Base-by-base conservation (phyloP, 2,113 vertebrate species). In the Cheilinus undulatus region DNA sequence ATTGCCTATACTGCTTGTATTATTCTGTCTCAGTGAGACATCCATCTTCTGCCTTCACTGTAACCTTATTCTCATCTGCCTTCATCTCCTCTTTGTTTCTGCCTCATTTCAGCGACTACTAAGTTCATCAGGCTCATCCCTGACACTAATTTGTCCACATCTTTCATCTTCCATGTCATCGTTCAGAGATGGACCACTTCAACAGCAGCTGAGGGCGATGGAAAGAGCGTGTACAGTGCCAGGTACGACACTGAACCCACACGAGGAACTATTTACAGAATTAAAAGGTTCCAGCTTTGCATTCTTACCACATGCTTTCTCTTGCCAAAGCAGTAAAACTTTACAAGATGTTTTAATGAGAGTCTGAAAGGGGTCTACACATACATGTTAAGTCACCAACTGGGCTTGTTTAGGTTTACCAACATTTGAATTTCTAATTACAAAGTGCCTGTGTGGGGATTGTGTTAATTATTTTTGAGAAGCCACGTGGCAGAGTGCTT, bases 401-500 rank as follows among this genome's bases (percentile, higher is more conserved):
- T 67, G 28, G 43, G 51, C 11, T 72, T 43, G 13, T 85, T 61
- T 59, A 62, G 17, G 14, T 78, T 59, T 26, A 53, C 30, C 53
- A 58, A 45, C 42, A 61, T 27, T 7, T 68, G 23, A 24, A 48
- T 52, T 57, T 68, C 3, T 38, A 62, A 62, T 74, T 50, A 60
- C 45, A 48, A 28, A 20, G 48, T 36, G 57, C 34, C 32, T 30
- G 49, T 7, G 26, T 10, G 32, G 23, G 14, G 36, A 50, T 28
- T 43, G 43, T 51, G 22, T 61, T 76, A 49, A 57, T 72, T 64
- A 64, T 78, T 70, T 67, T n/a, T 17, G 8, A 45, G 49, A 54
- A 63, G 72, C 80, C 73, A 86, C 81, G 75, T 89, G 80, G 79
- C 72, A 65, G 43, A 73, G 72, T 76, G 78, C 45, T 54, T 32